Evolutionary conservation across 1,140 invertebrate genomes (phyloP).

Genomic region (Cecropterus lyciades): DNA sequence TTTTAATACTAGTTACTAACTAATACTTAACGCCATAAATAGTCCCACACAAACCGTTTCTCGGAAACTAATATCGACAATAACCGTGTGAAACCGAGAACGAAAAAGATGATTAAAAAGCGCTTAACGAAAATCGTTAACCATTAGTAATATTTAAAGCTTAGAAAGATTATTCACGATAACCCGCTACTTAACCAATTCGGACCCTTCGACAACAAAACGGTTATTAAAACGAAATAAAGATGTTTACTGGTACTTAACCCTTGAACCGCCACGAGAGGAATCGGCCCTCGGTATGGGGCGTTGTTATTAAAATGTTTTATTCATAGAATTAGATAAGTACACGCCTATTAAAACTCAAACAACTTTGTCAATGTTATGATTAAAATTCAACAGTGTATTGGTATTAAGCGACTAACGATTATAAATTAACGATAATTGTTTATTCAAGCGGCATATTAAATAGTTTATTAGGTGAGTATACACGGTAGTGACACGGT

Average conservation of each 20-base stretch:
- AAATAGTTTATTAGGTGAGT: slow-evolving; percentile 26
- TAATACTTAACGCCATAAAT: slow-evolving; percentile 5
- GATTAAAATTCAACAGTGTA: slow-evolving; percentile 28
- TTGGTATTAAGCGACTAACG: slow-evolving; percentile 12
- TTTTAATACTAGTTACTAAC: too few relatives aligned
- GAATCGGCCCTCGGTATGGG: slow-evolving; percentile 19
- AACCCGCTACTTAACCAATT: slow-evolving; percentile 37
- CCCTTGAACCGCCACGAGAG: slow-evolving; percentile 60
- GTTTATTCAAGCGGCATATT: slow-evolving; percentile 31
- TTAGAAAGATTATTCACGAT: slow-evolving; percentile 40
- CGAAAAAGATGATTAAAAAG: slow-evolving; percentile 49
- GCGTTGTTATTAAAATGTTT: slow-evolving; percentile 29
- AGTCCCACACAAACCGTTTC: slow-evolving; percentile 19
- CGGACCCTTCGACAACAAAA: slow-evolving; percentile 51
- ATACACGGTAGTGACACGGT: background rate
- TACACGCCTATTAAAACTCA: slow-evolving; percentile 16
- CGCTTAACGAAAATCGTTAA: slow-evolving; percentile 45
- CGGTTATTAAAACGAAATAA: slow-evolving; percentile 69
- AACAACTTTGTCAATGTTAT: slow-evolving; percentile 26
- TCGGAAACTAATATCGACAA: slow-evolving; percentile 37
- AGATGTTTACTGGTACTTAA: slow-evolving; percentile 76
- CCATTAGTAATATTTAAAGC: slow-evolving; percentile 42
- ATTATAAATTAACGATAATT: slow-evolving; percentile 32
- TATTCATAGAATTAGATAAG: slow-evolving; percentile 26
- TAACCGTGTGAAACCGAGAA: slow-evolving; percentile 52